Base-by-base conservation (phyloP, 2,797 vertebrate genomes). In the Alca torda region DNA sequence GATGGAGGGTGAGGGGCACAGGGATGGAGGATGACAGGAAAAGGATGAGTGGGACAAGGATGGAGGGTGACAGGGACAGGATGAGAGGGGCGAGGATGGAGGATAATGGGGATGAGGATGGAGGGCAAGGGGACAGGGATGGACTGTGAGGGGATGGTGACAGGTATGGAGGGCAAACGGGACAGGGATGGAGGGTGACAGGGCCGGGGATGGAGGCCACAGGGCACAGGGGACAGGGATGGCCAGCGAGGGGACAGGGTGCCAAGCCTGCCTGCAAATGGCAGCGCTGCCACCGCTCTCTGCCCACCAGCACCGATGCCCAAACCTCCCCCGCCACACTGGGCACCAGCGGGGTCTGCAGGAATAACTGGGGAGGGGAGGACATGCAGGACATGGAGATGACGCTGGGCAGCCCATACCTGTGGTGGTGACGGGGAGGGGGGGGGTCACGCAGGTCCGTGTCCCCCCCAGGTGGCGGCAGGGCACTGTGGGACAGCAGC, bases 281-380 rank as follows among this genome's bases (percentile, higher is more conserved):
- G 63, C 60, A 31, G 59, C 1, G 0, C 68, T 89, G 83, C 25
- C 65, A 45, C 75, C 5, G 3, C 24, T 19, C 30, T 0, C 70
- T 46, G 65, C 43, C 53, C 45, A 43, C 69, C 72, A 41, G 50
- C 33, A 48, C 20, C 5, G 4, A 33, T 28, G 67, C 59, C 76
- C 76, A 60, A 46, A 68, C 54, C 59, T 76, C 6, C 50, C 63
- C 43, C 0, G 0, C 19, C 60, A 5, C 6, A 48, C 41, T 11
- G 9, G 51, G 64, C 69, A 60, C 2, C 0, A 1, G 17, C 13
- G 1, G 57, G 64, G 28, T 41, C 75, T 39, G 59, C 0, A 5
- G 74, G 43, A 78, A 51, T 50, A 70, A 33, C 14, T 39, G 39
- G 10, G 13, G 19, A 3, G 46, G 20, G 9, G 24, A 41, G 7